Evolutionary conservation across 2,797 vertebrate genomes (phyloP).

Genomic region (Anguilla pacifica): DNA sequence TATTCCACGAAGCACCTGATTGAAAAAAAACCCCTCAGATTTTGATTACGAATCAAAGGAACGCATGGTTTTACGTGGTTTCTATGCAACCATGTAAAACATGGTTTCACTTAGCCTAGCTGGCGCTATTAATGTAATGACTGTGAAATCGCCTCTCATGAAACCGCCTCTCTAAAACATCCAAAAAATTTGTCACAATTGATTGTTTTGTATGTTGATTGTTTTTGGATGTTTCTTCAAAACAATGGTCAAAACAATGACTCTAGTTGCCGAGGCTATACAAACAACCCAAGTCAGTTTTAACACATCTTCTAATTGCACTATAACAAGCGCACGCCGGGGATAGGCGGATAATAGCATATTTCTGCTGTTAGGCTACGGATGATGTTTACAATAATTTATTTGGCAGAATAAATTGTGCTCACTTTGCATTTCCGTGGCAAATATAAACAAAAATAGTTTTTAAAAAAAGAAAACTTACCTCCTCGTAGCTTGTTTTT

Average conservation of each 20-base stretch:
- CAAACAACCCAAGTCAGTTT: neutral
- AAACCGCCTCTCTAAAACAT: neutral
- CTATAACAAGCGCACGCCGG: neutral
- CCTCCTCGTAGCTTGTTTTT: slow-evolving; percentile 45
- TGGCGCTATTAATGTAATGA: neutral
- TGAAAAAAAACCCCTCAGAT: neutral
- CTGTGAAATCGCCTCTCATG: neutral
- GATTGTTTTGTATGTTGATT: neutral
- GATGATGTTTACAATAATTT: neutral
- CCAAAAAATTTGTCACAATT: neutral
- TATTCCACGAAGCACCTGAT: neutral
- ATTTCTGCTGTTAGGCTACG: neutral
- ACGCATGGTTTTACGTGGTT: neutral
- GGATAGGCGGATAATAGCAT: neutral
- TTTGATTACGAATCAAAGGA: neutral
- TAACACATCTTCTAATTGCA: neutral
- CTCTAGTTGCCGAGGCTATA: neutral
- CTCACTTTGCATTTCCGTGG: neutral
- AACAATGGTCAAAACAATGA: neutral
- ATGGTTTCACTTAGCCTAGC: neutral
- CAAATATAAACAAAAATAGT: neutral
- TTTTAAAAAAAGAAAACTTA: slow-evolving; percentile 44
- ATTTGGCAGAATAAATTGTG: neutral
- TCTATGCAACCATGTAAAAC: neutral
- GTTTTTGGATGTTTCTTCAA: neutral